Base-by-base conservation (phyloP, 35 echinoderm and acorn worm species). In the Holothuria glaberrima region DNA sequence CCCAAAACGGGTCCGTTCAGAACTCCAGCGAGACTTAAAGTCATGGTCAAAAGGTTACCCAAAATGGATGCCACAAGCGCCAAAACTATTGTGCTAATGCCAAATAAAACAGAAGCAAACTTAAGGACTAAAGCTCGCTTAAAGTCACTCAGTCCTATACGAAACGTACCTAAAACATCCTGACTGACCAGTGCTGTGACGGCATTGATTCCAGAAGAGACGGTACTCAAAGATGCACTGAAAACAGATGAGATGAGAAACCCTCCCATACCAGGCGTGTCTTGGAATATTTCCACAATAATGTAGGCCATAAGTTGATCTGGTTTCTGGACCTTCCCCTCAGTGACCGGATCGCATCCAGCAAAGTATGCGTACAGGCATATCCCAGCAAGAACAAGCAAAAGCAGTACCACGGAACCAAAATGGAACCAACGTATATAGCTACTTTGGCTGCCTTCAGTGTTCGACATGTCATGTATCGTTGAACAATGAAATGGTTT, bases 161-260 rank as follows among this genome's bases (percentile, higher is more conserved):
- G 34, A 17, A 18, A 17, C 6, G 28, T 30, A 17, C 25, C 30
- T 41, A 87, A 16, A 44, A 87, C 25, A 21, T 88, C 86, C 34
- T 88, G 50, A 4, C 86, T 38, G 34, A 68, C 27, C 32, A 88
- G 13, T 5, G 86, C 66, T 4, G 86, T 63, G 14, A 88, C 6
- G 29, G 86, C 59, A 70, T 88, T 88, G 38, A 88, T 30, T 16
- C 86, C 86, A 68, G 86, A 88, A 36, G 86, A 88, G 19, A 88
- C 68, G 30, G 86, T 88, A 50, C 86, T 72, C 74, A 78, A 48
- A 12, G 34, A 46, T 45, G 74, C 30, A 21, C 33, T 48, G 30
- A 82, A 57, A 16, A 60, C 57, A 22, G 48, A 16, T 6, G 79
- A 56, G 14, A 82, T 82, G 12, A 58, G 79, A 14, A 82, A 82